A percentile compares a stretch with the other conserved stretches of the same genome.
Evolutionary conservation across 1,140 invertebrate genomes (phyloP).

Genomic region (Megalonaias nervosa): DNA sequence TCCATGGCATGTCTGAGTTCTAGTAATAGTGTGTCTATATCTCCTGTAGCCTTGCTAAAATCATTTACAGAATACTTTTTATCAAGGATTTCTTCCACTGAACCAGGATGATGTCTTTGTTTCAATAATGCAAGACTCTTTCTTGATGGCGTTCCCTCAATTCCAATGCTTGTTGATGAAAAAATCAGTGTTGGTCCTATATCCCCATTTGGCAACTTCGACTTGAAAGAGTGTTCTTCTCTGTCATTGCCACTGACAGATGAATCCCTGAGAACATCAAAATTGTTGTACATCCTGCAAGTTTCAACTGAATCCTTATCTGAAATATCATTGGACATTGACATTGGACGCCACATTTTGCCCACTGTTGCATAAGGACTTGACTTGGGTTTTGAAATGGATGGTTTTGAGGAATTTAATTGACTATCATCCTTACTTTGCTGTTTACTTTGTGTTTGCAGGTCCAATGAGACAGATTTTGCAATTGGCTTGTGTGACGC

Average conservation of each 20-base stretch:
- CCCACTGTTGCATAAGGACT: constrained; percentile 44
- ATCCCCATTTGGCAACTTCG: not conserved
- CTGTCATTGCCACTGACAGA: constrained; percentile 15
- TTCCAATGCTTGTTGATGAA: not conserved
- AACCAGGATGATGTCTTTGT: constrained; percentile 47
- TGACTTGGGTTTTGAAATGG: constrained; percentile 24
- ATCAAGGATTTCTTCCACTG: constrained; percentile 52
- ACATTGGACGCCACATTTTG: constrained; percentile 53
- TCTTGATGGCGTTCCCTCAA: constrained; percentile 37
- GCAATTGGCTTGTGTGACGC: too few species aligned
- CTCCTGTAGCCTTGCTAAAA: constrained; percentile 52
- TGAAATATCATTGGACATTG: constrained; percentile 39
- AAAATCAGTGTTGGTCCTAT: too few species aligned
- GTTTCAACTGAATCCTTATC: constrained; percentile 23
- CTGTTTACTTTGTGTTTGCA: not conserved
- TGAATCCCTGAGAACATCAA: constrained; percentile 45
- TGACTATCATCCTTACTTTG: constrained; percentile 31
- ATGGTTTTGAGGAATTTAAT: constrained; percentile 6
- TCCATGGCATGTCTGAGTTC: constrained; percentile 62
- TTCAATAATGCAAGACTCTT: constrained; percentile 55
- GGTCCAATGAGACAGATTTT: too few species aligned
- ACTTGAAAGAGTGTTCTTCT: constrained; percentile 1
- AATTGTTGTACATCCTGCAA: constrained; percentile 41
- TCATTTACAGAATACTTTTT: constrained; percentile 49
- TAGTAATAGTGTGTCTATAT: constrained; percentile 59